Base-by-base conservation (phyloP, 2,888 invertebrate genomes). In the Leptinotarsa tumamoca region DNA sequence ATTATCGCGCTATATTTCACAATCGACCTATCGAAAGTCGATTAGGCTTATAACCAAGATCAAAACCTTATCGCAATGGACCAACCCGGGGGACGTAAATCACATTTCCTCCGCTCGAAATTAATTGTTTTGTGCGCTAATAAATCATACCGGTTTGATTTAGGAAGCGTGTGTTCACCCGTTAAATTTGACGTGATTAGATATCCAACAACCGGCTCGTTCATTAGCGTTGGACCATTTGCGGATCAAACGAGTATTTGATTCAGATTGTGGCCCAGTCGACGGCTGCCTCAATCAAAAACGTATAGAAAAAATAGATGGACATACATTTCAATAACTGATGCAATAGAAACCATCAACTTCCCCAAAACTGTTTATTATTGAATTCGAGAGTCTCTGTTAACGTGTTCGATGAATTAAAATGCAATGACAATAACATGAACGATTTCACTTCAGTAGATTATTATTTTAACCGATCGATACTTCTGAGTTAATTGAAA, bases 101-200 rank as follows among this genome's bases (percentile, higher is more conserved):
- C 63, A n/a, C 63, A 63, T 63, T 63, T 63, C n/a, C 63, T 17
- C 10, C 63, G 17, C 7, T 63, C 63, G 63, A 63, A 43, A 63
- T 61, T 61, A 61, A 61, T 63, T 63, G 63, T 43, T 63, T 63
- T 63, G 18, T 52, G 61, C 61, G 27, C 23, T n/a, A 18, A 63
- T 63, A 63, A 43, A 63, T 63, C 27, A 63, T 33, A 63, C 63
- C 63, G 63, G 43, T 43, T 63, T 33, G 43, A 43, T 63, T 27
- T 18, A 15, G 15, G 33, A 4, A 63, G 43, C 33, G 63, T 33
- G 63, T 33, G 43, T 3, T 27, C 63, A 33, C 63, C 33, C 52
- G 21, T 14, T 10, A n/a, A 43, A 63, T 27, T 63, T 63, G 43
- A 63, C 63, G 27, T 63, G 33, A 63, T 63, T 63, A 18, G 18